Evolutionary conservation across 2,797 vertebrate genomes (phyloP), one percentile per base, ranked within the genome.

Genomic region (Pygocentrus nattereri): DNA sequence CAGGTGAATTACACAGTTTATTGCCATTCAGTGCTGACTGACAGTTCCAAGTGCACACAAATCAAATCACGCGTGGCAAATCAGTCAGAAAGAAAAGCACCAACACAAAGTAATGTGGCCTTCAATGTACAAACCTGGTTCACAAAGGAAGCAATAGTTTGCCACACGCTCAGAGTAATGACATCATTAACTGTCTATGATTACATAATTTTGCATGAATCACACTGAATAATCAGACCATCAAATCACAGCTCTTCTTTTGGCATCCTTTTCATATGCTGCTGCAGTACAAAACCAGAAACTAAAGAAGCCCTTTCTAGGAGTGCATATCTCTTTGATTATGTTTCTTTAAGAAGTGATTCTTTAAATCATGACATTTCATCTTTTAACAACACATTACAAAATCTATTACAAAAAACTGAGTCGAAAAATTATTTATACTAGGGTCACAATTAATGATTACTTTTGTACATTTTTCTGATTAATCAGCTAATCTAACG

Each of bases 1-100:
- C 54, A 59, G 44, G 61, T 59, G 30, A 65, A 80, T 38, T 58
- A 58, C 44, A 47, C 71, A 74, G 52, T 75, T 69, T 30, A 62
- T 19, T 62, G 58, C 71, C 68, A 65, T 50, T 82, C 52, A 69
- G 73, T 38, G 21, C 49, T n/a, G 18, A 67, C 56, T 61, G 76
- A 74, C 76, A 30, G 34, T 34, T 16, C 19, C 15, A 69, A 83
- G 49, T 41, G 61, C 59, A 34, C 34, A 67, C 52, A 67, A 73
- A 68, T 73, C 76, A 74, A 67, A 74, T 79, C 30, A 52, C 19
- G 38, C n/a, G 3, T 12, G 58, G 16, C 49, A 31, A 18, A 62
- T 25, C 30, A 50, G 78, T 69, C 23, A 41, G 25, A 61, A 67
- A 38, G 18, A 19, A 47, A 62, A n/a, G 21, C 52, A 31, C 2